phyloP scores from a whole-genome alignment of 2,113 vertebrate genomes.

The Crotalus tigris region DNA sequence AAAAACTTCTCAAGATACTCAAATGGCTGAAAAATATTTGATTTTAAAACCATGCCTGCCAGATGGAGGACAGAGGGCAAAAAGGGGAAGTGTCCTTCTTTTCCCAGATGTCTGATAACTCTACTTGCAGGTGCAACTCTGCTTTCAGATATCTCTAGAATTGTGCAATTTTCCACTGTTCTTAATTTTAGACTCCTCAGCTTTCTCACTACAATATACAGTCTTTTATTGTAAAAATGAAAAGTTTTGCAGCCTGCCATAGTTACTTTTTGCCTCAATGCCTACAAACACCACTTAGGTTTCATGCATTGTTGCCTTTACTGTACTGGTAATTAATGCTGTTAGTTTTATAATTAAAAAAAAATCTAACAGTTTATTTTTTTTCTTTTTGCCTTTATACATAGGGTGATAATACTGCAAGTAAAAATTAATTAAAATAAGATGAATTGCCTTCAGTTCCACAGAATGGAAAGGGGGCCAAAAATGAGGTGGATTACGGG shows the following conservation, averaged over 20 bases:
- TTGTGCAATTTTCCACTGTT: conserved; percentile 7
- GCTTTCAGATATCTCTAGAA: conserved; percentile 16
- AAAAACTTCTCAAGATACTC: background rate
- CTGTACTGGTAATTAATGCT: conserved; percentile 81
- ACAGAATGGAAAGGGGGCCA: conserved; percentile 68
- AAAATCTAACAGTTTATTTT: conserved; percentile 46
- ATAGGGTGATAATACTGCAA: conserved; percentile 76
- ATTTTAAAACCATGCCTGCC: background rate
- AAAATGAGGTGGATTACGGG: conserved; percentile 27
- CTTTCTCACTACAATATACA: conserved; percentile 26
- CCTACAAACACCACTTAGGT: conserved; percentile 63
- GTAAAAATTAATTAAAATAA: conserved; percentile 86
- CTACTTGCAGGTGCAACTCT: background rate
- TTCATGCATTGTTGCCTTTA: conserved; percentile 64
- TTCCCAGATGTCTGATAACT: background rate
- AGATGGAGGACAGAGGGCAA: background rate
- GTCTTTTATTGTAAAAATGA: conserved; percentile 43
- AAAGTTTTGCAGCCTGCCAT: conserved; percentile 66
- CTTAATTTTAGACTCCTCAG: conserved; percentile 26
- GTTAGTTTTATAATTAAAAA: conserved; percentile 83
- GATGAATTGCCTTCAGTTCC: conserved; percentile 82
- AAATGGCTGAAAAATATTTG: background rate
- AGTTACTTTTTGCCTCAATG: conserved; percentile 65
- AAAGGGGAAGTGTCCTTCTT: background rate
- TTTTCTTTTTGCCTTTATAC: conserved; percentile 74